phyloP scores from a whole-genome alignment of 2,888 invertebrate genomes.

The Harpalus rubripes region DNA sequence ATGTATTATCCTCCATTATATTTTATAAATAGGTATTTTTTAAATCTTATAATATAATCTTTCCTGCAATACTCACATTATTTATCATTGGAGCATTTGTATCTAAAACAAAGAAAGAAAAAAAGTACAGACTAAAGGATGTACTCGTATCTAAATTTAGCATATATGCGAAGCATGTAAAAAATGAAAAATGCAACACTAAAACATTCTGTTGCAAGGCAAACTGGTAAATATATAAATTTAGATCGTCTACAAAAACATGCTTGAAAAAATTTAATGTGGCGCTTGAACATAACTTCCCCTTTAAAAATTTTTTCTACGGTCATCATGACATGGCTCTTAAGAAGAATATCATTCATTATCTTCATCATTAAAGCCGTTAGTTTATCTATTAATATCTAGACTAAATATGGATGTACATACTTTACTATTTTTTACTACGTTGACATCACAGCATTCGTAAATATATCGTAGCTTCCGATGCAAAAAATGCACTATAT shows the following conservation, averaged over 20 bases:
- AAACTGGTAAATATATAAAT: not conserved
- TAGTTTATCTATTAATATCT: not conserved
- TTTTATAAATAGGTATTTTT: too few species aligned
- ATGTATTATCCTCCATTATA: too few species aligned
- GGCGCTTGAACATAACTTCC: not conserved
- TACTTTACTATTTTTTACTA: constrained; percentile 3
- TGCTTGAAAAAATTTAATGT: not conserved
- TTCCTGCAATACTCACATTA: too few species aligned
- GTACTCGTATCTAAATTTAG: not conserved
- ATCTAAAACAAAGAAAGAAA: not conserved
- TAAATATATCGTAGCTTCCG: not conserved
- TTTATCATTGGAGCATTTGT: too few species aligned
- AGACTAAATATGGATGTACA: not conserved
- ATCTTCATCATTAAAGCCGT: not conserved
- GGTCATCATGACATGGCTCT: constrained; percentile 22
- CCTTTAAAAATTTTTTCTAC: constrained; percentile 1
- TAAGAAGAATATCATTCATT: not conserved
- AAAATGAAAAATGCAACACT: not conserved
- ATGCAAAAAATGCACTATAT: constrained; percentile 22
- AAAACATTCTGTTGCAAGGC: not conserved
- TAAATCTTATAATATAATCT: too few species aligned
- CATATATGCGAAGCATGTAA: not conserved
- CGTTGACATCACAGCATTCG: constrained; percentile 6
- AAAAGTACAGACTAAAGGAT: not conserved
- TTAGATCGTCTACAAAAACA: not conserved